These are phyloP conservation scores for Pampus argenteus DNA, from an alignment of 2,797 vertebrate species.

Conservation along the genomic window DNA sequence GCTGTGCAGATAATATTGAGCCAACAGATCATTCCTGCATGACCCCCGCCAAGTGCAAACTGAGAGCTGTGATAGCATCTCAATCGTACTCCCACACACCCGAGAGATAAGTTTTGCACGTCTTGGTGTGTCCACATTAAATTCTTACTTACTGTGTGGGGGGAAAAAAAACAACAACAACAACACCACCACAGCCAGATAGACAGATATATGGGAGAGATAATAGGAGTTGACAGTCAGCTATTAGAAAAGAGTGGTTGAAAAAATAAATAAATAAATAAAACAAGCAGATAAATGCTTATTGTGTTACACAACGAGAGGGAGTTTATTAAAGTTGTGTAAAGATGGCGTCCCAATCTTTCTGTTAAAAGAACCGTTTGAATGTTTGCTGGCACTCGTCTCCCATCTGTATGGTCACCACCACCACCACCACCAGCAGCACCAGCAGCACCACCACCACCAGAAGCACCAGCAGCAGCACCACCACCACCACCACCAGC, in stretches of 20 bases:
- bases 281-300: slow-evolving; percentile 77
- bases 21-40: slow-evolving; percentile 9
- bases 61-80: slow-evolving; percentile 52
- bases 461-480: slow-evolving; percentile 34
- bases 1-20: slow-evolving; percentile 29
- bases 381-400: slow-evolving; percentile 42
- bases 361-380: slow-evolving; percentile 47
- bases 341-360: slow-evolving; percentile 51
- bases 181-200: slow-evolving; percentile 45
- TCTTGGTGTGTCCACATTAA: slow-evolving; percentile 48
- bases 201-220: slow-evolving; percentile 71
- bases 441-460: too few relatives aligned
- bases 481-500: too few relatives aligned
- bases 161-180: slow-evolving; percentile 2
- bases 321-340: slow-evolving; percentile 71
- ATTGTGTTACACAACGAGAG: slow-evolving; percentile 70
- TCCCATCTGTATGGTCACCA: slow-evolving; percentile 52
- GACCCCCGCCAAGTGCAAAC: slow-evolving; percentile 36
- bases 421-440: slow-evolving; percentile 29
- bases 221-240: slow-evolving; percentile 69
- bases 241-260: slow-evolving; percentile 65
- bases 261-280: slow-evolving; percentile 76
- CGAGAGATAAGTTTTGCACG: slow-evolving; percentile 32
- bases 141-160: slow-evolving; percentile 38
- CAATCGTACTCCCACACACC: slow-evolving; percentile 29